These are phyloP conservation scores for Oncorhynchus mykiss DNA, from an alignment of 2,113 vertebrate genomes.

Conservation along the genomic window DNA sequence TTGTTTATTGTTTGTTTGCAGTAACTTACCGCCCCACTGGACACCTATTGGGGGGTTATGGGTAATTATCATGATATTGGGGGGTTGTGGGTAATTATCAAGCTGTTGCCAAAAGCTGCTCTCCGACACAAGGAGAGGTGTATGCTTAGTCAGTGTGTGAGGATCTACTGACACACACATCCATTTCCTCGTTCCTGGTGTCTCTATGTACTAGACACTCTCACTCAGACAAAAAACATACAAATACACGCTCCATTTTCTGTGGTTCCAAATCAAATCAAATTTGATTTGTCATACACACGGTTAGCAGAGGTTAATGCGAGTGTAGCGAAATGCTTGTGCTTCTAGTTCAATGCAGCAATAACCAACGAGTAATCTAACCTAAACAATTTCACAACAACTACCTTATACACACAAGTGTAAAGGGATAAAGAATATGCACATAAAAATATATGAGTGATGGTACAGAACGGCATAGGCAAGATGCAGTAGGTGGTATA, in stretches of 20 bases:
- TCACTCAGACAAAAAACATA: conserved; percentile 17
- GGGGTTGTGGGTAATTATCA: conserved; percentile 69
- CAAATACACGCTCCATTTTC: background rate
- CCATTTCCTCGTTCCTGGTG: background rate
- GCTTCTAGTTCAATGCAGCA: no score
- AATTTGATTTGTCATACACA: no score
- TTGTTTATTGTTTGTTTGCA: conserved; percentile 70
- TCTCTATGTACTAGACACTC: conserved; percentile 24
- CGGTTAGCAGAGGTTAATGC: no score
- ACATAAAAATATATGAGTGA: no score
- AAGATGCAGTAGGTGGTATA: no score
- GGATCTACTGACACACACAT: conserved; percentile 16
- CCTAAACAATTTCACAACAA: no score
- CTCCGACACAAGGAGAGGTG: conserved; percentile 44
- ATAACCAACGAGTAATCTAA: no score
- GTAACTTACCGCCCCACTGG: conserved; percentile 46
- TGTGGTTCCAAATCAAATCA: no score
- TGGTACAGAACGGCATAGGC: no score
- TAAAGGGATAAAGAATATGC: no score
- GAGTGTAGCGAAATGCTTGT: no score
- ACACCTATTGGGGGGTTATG: conserved; percentile 52
- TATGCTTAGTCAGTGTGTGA: conserved; percentile 50
- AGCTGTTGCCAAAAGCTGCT: conserved; percentile 52
- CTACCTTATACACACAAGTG: no score
- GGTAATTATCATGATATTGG: conserved; percentile 65